These are phyloP conservation scores for Brachypteracias leptosomus DNA, from an alignment of 2,113 vertebrate genomes.

Conservation along the genomic window DNA sequence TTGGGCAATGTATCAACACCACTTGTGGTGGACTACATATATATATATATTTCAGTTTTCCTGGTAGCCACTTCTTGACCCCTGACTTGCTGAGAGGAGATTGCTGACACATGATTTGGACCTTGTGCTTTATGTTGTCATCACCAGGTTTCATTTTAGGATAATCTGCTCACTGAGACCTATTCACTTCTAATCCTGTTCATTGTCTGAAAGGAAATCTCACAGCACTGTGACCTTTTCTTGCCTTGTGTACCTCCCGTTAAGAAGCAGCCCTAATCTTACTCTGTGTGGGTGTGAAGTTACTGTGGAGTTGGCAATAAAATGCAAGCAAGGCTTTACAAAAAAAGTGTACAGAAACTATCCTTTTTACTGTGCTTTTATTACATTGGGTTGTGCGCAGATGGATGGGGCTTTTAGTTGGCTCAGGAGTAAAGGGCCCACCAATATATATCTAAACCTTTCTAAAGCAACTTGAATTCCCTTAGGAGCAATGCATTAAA, in stretches of 20 bases:
- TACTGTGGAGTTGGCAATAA: not conserved
- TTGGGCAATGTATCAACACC: not conserved
- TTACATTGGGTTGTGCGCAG: conserved; percentile 14
- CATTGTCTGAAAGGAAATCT: not conserved
- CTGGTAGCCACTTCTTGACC: not conserved
- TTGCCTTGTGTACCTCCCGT: not conserved
- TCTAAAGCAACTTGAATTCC: conserved; percentile 27
- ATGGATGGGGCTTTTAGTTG: conserved; percentile 34
- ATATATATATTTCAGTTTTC: accelerated
- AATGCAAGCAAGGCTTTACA: not conserved
- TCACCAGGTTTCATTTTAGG: not conserved
- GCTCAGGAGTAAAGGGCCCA: not conserved
- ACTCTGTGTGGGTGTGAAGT: not conserved
- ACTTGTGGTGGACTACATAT: not conserved
- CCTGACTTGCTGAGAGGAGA: not conserved
- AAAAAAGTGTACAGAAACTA: not conserved
- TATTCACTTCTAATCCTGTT: conserved; percentile 12
- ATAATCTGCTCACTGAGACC: not conserved
- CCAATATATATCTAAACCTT: conserved; percentile 24
- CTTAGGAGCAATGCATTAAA: conserved; percentile 21
- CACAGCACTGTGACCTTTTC: not conserved
- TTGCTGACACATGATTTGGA: not conserved
- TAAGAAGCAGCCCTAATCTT: not conserved
- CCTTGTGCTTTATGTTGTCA: not conserved
- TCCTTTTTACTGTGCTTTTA: conserved; percentile 21